phyloP scores from a whole-genome alignment of 1,140 invertebrate genomes.

The Nasonia longicornis region DNA sequence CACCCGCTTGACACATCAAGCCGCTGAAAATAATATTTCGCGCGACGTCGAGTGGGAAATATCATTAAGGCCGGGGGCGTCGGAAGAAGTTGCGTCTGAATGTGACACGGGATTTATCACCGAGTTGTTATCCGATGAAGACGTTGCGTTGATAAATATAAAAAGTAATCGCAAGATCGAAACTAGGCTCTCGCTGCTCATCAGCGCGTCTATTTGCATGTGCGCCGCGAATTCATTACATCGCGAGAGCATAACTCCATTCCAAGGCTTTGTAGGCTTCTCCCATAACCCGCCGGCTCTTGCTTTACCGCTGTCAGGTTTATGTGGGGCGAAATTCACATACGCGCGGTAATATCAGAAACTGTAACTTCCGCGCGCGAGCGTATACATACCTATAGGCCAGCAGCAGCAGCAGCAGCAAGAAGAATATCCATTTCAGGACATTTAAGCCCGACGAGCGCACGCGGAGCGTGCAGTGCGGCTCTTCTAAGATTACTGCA shows the following conservation, averaged over 20 bases:
- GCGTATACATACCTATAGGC: constrained; percentile 18
- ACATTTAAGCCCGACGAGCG: constrained; percentile 62
- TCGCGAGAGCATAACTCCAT: background rate
- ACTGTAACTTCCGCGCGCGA: constrained; percentile 58
- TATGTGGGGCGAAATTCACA: constrained; percentile 56
- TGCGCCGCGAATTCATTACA: constrained; percentile 15
- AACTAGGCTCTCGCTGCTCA: background rate
- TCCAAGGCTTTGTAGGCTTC: background rate
- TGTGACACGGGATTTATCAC: too few species aligned
- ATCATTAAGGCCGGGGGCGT: background rate
- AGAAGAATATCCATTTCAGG: constrained; percentile 64
- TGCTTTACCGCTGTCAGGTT: constrained; percentile 52
- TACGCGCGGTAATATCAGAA: constrained; percentile 62
- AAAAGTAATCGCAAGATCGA: background rate
- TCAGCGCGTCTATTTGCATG: background rate
- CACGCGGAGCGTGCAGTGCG: constrained; percentile 12
- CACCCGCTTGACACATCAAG: constrained; percentile 13
- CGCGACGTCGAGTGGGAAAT: background rate
- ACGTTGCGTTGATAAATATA: background rate
- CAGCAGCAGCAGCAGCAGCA: constrained; percentile 31
- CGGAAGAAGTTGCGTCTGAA: background rate
- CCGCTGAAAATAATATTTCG: constrained; percentile 52
- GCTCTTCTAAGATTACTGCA: constrained; percentile 63
- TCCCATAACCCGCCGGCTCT: constrained; percentile 38
- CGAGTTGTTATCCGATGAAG: background rate